Percentiles rank a stretch among this genome's conserved stretches.
Evolutionary conservation across 1,140 invertebrate species (phyloP).

Genomic region (Hyles euphorbiae): DNA sequence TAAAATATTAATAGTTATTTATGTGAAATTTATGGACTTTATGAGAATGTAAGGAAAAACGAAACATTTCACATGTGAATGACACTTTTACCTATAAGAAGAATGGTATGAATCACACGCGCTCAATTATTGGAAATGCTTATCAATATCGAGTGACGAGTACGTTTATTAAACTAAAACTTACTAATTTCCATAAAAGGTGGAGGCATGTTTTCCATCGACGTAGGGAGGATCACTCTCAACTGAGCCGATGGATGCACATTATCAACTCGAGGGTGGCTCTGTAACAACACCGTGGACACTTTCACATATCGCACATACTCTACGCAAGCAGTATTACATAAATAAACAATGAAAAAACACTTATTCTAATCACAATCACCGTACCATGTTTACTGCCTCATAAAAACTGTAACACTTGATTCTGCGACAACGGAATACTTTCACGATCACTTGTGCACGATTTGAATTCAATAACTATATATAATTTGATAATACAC

Average conservation of each 20-base stretch:
- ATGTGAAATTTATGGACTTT: too few relatives aligned
- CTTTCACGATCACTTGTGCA: too few relatives aligned
- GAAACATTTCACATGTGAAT: background rate
- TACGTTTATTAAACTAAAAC: conserved; percentile 11
- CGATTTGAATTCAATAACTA: background rate
- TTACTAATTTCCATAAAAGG: conserved; percentile 59
- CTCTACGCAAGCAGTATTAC: conserved; percentile 40
- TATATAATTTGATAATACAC: conserved; percentile 22
- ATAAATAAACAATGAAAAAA: conserved; percentile 58
- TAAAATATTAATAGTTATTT: too few relatives aligned
- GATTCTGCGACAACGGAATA: too few relatives aligned
- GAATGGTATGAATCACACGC: background rate
- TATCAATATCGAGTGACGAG: background rate
- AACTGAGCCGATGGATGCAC: conserved; percentile 49
- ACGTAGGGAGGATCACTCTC: conserved; percentile 53
- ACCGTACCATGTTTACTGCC: conserved; percentile 48
- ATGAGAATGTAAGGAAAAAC: too few relatives aligned
- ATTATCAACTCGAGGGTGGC: conserved; percentile 47
- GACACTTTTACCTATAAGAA: background rate
- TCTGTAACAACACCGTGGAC: conserved; percentile 47
- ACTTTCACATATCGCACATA: conserved; percentile 47
- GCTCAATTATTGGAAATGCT: background rate
- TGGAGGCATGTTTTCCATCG: conserved; percentile 53
- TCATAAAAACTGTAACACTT: background rate
- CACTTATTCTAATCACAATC: conserved; percentile 12